phyloP scores from a whole-genome alignment of 2,888 invertebrate species.

The Labia minor region DNA sequence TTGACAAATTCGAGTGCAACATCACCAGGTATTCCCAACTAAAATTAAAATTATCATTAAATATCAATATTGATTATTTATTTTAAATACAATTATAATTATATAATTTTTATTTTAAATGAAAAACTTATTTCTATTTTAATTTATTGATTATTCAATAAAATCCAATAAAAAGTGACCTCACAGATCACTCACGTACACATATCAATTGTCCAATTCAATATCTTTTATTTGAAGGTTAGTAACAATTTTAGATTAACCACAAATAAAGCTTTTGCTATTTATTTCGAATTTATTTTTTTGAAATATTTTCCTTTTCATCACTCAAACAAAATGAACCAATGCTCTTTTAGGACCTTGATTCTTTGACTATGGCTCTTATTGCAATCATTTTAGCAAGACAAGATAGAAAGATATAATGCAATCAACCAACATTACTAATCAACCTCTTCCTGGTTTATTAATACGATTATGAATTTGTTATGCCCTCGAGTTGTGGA shows the following conservation, averaged over 20 bases:
- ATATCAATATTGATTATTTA: background rate
- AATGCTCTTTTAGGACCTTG: background rate
- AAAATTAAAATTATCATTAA: constrained; percentile 36
- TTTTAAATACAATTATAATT: constrained; percentile 26
- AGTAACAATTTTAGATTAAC: background rate
- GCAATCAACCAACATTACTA: background rate
- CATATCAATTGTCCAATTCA: background rate
- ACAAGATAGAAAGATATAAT: background rate
- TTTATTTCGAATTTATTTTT: background rate
- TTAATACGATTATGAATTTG: background rate
- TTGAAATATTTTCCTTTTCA: background rate
- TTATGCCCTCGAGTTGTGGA: constrained; percentile 13
- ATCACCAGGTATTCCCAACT: constrained; percentile 80
- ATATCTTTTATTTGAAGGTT: background rate
- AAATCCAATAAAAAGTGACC: background rate
- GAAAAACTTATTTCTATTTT: background rate
- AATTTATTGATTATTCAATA: background rate
- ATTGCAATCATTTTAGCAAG: background rate
- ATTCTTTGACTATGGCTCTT: background rate
- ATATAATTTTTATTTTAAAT: constrained; percentile 26
- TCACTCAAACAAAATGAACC: background rate
- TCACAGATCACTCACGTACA: background rate
- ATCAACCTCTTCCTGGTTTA: constrained; percentile 7
- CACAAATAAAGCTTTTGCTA: background rate
- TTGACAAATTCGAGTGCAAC: constrained; percentile 90